Evolutionary conservation across 2,113 vertebrate species (phyloP).

Genomic region (Caracal caracal): DNA sequence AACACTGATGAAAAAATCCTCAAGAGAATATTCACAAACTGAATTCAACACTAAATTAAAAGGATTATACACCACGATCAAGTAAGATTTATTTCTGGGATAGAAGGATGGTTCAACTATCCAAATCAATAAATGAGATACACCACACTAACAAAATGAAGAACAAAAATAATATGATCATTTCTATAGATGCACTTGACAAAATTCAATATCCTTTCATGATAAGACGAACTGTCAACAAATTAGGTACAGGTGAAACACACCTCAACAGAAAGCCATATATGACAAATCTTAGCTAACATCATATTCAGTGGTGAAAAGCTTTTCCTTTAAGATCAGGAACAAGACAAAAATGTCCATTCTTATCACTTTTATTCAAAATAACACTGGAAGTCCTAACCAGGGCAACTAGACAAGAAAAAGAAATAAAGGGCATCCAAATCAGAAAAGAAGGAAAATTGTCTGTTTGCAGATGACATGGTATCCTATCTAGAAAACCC

Average conservation of each 20-base stretch:
- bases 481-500: not conserved
- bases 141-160: not conserved
- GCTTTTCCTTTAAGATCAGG: not conserved
- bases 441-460: not conserved
- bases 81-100: not conserved
- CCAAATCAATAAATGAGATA: not conserved
- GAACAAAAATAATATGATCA: not conserved
- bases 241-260: not conserved
- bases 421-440: not conserved
- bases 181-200: not conserved
- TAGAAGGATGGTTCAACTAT: not conserved
- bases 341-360: not conserved
- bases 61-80: not conserved
- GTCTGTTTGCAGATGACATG: not conserved
- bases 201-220: not conserved
- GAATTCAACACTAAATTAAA: not conserved
- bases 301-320: not conserved
- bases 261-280: not conserved
- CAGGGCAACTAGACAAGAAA: not conserved
- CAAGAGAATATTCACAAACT: not conserved
- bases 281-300: not conserved
- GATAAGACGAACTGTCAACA: not conserved
- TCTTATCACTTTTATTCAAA: not conserved
- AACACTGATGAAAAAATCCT: not conserved
- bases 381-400: not conserved